These are phyloP conservation scores for Netelia virgata DNA, from an alignment of 2,888 invertebrate species.

Conservation along the genomic window DNA sequence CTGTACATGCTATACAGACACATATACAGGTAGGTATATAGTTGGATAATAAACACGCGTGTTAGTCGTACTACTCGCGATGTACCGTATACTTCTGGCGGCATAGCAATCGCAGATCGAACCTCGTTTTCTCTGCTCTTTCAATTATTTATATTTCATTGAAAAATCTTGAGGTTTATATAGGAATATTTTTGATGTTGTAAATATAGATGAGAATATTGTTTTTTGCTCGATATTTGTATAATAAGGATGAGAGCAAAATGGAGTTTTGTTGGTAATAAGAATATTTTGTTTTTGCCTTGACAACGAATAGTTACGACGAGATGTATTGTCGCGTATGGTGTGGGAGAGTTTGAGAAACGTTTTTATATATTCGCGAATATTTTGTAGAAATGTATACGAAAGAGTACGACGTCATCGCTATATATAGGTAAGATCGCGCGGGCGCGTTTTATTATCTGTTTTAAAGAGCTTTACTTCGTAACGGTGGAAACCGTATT, in stretches of 20 bases:
- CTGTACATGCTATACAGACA: background rate
- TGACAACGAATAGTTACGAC: constrained; percentile 47
- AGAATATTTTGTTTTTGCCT: constrained; percentile 29
- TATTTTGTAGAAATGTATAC: background rate
- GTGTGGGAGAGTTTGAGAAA: constrained; percentile 38
- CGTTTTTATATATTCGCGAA: background rate
- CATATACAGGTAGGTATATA: background rate
- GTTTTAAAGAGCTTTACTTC: constrained; percentile 21
- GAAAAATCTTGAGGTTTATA: no score
- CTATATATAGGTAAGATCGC: background rate
- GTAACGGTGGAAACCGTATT: constrained; percentile 13
- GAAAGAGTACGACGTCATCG: constrained; percentile 8
- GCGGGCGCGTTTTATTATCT: background rate
- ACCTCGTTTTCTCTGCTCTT: background rate
- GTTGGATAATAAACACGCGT: constrained; percentile 40
- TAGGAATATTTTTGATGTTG: no score
- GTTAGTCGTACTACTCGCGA: constrained; percentile 7
- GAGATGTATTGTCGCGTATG: constrained; percentile 34
- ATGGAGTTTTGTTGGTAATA: constrained; percentile 44
- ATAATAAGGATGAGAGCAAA: background rate
- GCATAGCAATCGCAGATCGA: background rate
- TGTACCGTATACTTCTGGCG: background rate
- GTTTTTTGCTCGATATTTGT: no score
- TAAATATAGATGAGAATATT: no score
- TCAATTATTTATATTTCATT: background rate